These are phyloP conservation scores for Lepus timidus DNA, from an alignment of 2,113 vertebrate genomes.

Conservation along the genomic window DNA sequence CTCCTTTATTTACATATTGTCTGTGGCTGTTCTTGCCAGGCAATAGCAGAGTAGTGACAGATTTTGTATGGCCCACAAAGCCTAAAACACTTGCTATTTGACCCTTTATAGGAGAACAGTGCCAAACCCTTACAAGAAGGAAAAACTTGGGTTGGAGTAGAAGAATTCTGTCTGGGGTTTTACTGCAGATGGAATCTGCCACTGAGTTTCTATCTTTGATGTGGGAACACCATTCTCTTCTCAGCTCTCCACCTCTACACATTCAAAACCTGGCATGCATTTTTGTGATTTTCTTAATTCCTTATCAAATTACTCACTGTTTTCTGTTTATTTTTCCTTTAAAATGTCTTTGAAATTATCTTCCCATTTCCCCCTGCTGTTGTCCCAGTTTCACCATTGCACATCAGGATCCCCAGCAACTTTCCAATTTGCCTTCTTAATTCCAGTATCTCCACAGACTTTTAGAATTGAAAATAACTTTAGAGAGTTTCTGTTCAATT, in stretches of 20 bases:
- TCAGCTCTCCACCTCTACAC: rapidly evolving
- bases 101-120: neutral
- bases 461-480: slow-evolving; percentile 54
- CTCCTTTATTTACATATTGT: neutral
- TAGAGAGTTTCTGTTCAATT: neutral
- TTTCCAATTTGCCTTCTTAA: slow-evolving; percentile 34
- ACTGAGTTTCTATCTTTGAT: neutral
- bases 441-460: neutral
- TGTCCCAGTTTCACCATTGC: neutral
- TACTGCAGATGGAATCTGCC: neutral
- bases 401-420: neutral
- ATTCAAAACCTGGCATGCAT: neutral
- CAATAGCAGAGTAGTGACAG: neutral
- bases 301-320: neutral
- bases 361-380: neutral
- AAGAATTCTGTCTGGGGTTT: neutral
- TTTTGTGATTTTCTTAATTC: neutral
- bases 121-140: neutral
- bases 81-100: neutral
- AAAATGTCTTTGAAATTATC: slow-evolving; percentile 24
- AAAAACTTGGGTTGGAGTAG: neutral
- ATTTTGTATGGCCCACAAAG: neutral
- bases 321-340: slow-evolving; percentile 1
- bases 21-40: neutral
- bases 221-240: neutral